Evolutionary conservation across 2,113 vertebrate genomes (phyloP).

Genomic region (Tor tambroides): DNA sequence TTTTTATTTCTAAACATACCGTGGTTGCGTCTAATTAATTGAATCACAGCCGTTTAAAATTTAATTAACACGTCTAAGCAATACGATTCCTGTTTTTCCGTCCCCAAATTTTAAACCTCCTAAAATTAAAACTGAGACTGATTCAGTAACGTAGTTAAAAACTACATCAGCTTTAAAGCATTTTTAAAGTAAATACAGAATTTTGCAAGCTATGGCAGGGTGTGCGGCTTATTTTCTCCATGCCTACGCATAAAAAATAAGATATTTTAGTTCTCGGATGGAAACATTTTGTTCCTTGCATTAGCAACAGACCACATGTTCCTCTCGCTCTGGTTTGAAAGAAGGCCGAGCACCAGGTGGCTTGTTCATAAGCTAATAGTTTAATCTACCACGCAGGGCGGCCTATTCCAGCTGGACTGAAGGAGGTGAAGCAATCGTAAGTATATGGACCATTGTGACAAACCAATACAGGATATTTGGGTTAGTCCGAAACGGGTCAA

Average conservation of each 20-base stretch:
- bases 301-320: not conserved
- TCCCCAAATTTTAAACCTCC: too few relatives aligned
- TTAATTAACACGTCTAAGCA: too few relatives aligned
- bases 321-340: not conserved
- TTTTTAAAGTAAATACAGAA: not conserved
- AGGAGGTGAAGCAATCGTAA: conserved; percentile 32
- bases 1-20: too few relatives aligned
- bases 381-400: conserved; percentile 16
- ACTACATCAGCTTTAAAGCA: not conserved
- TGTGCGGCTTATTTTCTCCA: not conserved
- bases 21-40: too few relatives aligned
- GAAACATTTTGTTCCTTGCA: conserved; percentile 4
- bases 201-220: not conserved
- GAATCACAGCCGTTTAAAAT: too few relatives aligned
- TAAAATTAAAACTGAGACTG: too few relatives aligned
- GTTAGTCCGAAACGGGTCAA: conserved; percentile 63
- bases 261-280: not conserved
- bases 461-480: conserved; percentile 73
- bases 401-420: conserved; percentile 37
- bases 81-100: too few relatives aligned
- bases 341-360: conserved; percentile 19
- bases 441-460: conserved; percentile 43
- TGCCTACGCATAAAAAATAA: conserved; percentile 1
- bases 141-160: not conserved
- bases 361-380: conserved; percentile 36